phyloP scores from a whole-genome alignment of 2,797 vertebrate species.

The Epinephelus awoara region DNA sequence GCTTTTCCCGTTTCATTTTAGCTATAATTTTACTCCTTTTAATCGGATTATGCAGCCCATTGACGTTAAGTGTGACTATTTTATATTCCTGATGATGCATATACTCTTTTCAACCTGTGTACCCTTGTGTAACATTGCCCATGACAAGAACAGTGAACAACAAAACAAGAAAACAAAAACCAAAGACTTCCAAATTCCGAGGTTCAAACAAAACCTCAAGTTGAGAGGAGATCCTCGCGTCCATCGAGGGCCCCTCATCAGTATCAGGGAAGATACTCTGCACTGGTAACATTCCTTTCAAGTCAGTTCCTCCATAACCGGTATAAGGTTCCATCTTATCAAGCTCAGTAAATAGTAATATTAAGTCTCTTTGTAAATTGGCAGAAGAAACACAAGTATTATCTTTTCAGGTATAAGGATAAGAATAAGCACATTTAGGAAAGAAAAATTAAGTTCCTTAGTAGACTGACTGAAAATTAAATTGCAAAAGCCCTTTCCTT shows the following conservation, averaged over 20 bases:
- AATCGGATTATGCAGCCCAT: slow-evolving; percentile 14
- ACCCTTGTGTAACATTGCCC: not conserved
- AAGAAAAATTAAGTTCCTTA: not conserved
- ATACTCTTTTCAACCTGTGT: not conserved
- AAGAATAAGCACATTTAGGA: not conserved
- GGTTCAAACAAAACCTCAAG: not conserved
- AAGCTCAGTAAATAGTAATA: not conserved
- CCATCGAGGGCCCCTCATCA: slow-evolving; percentile 1
- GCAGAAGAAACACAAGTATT: no score
- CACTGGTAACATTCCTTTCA: not conserved
- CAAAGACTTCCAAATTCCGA: not conserved
- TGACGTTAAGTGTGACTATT: slow-evolving; percentile 1
- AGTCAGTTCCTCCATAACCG: not conserved
- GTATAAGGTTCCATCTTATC: not conserved
- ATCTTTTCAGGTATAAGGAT: no score
- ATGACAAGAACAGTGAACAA: not conserved
- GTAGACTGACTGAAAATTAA: no score
- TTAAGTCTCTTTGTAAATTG: no score
- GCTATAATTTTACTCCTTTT: slow-evolving; percentile 29
- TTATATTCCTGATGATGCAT: slow-evolving; percentile 9
- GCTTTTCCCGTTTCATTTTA: slow-evolving; percentile 44
- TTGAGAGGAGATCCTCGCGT: slow-evolving; percentile 1
- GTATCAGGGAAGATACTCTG: not conserved
- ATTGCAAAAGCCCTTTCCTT: no score
- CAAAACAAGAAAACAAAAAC: not conserved